Conservation (phyloP, 2,888 invertebrate genomes). For the Punctoribates punctum region DNA sequence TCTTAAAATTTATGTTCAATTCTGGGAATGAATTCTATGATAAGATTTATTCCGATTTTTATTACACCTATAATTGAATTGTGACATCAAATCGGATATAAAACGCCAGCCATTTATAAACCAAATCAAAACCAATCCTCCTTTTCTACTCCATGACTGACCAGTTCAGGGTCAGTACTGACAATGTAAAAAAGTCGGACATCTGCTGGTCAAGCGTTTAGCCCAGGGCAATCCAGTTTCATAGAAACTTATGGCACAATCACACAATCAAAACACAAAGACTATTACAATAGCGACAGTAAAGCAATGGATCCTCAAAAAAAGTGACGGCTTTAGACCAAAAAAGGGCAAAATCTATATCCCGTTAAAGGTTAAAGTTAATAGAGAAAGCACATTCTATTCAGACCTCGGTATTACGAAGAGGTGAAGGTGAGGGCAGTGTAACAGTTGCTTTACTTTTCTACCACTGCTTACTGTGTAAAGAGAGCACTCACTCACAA, state of each 20-base stretch:
- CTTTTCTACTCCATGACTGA: too few species aligned
- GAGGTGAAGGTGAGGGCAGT: neutral
- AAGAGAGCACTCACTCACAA: neutral
- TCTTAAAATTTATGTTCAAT: too few species aligned
- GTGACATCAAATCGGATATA: too few species aligned
- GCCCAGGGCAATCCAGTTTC: neutral
- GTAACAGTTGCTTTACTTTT: too few species aligned
- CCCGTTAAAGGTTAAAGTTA: slow-evolving; percentile 4
- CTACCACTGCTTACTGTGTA: too few species aligned
- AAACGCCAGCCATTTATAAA: too few species aligned
- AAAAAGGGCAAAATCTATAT: slow-evolving; percentile 22
- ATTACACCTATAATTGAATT: too few species aligned
- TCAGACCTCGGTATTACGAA: neutral
- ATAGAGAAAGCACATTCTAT: neutral
- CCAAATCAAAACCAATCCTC: too few species aligned
- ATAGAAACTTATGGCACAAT: slow-evolving; percentile 19
- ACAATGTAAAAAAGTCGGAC: neutral
- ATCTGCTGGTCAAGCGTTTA: slow-evolving; percentile 30
- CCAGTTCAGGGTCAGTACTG: too few species aligned
- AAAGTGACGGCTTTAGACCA: neutral
- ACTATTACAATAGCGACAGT: neutral
- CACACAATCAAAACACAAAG: slow-evolving; percentile 22
- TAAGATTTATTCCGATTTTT: too few species aligned
- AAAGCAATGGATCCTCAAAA: neutral
- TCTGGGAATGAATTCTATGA: too few species aligned